phyloP scores from a whole-genome alignment of 1,140 invertebrate species.

The Helicorthomorpha holstii region DNA sequence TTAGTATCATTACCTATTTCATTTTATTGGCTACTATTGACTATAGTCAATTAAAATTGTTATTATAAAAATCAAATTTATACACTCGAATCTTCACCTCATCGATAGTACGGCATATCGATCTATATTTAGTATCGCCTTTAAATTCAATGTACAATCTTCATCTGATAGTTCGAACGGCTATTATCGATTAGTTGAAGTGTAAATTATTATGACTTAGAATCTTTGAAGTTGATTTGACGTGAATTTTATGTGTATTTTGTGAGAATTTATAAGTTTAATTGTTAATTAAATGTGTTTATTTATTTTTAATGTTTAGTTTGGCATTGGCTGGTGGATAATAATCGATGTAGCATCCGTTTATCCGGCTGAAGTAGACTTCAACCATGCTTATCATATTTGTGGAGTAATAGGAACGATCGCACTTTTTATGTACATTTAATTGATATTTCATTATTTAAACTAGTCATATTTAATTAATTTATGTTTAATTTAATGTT shows the following conservation, averaged over 20 bases:
- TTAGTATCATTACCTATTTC: no score
- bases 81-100: no score
- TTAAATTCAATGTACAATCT: constrained; percentile 3
- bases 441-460: background rate
- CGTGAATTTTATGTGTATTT: constrained; percentile 4
- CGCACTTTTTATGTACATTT: constrained; percentile 78
- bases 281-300: constrained; percentile 2
- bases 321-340: constrained; percentile 94
- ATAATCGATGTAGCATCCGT: constrained; percentile 82
- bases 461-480: background rate
- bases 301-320: constrained; percentile 35
- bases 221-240: background rate
- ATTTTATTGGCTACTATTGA: background rate
- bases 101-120: no score
- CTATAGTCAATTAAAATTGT: constrained; percentile 1
- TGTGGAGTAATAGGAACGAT: constrained; percentile 87
- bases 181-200: background rate
- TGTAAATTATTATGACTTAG: background rate
- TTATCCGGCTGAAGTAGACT: constrained; percentile 43
- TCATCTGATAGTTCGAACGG: background rate
- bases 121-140: constrained; percentile 6
- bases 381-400: constrained; percentile 66
- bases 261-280: background rate
- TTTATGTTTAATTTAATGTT: constrained; percentile 6
- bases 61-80: background rate